phyloP scores from a whole-genome alignment of 2,797 vertebrate genomes.

The Sebastes alutus region DNA sequence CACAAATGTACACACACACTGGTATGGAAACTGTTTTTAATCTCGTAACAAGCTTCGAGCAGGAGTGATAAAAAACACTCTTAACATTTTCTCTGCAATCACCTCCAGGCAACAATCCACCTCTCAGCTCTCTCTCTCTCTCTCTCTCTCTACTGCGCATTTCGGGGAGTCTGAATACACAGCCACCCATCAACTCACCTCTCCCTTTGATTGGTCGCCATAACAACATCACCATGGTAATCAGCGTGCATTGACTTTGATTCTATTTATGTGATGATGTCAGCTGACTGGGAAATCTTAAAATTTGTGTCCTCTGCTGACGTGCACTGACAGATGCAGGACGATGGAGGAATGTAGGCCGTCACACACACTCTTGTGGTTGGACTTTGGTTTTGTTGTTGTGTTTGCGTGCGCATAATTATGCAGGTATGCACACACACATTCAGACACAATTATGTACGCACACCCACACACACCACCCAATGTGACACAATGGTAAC shows the following conservation, averaged over 20 bases:
- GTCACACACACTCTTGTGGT: background rate
- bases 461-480: background rate
- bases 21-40: constrained; percentile 1
- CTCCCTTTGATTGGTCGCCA: constrained; percentile 72
- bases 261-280: constrained; percentile 60
- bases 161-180: constrained; percentile 31
- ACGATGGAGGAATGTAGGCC: constrained; percentile 6
- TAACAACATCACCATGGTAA: constrained; percentile 78
- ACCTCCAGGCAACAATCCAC: constrained; percentile 21
- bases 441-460: background rate
- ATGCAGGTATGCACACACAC: background rate
- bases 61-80: constrained; percentile 29
- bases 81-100: constrained; percentile 29
- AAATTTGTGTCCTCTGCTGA: constrained; percentile 15
- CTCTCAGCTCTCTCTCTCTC: constrained; percentile 26
- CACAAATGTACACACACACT: constrained; percentile 14
- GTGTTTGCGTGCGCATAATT: background rate
- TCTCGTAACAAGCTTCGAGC: constrained; percentile 16
- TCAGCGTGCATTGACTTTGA: constrained; percentile 49
- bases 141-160: background rate
- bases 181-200: constrained; percentile 59
- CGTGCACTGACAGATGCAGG: background rate
- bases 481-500: background rate
- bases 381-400: background rate
- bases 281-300: constrained; percentile 44